A percentile compares a stretch with the other conserved stretches of the same genome.
phyloP scores from a whole-genome alignment of 2,888 invertebrate genomes.

The Orthonychiurus folsomi region DNA sequence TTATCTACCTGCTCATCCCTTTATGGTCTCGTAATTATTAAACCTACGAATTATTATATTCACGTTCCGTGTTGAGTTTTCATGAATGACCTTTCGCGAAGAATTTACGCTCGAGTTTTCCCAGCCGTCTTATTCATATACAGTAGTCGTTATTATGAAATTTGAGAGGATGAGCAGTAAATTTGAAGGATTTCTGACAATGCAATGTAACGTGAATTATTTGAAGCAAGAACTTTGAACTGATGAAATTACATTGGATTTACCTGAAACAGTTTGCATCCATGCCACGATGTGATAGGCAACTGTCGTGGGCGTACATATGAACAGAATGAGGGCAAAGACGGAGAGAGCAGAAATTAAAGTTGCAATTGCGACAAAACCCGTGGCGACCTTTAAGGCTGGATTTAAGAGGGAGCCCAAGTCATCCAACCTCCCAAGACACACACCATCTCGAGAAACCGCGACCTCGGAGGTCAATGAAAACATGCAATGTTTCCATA shows the following conservation, averaged over 20 bases:
- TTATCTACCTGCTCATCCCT: too few species aligned
- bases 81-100: too few species aligned
- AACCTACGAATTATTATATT: too few species aligned
- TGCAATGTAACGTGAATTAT: neutral
- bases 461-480: constrained; percentile 30
- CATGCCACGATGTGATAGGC: constrained; percentile 90
- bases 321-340: constrained; percentile 77
- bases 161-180: too few species aligned
- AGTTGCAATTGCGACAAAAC: constrained; percentile 78
- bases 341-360: constrained; percentile 76
- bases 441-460: constrained; percentile 54
- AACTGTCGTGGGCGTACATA: constrained; percentile 82
- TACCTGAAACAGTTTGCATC: constrained; percentile 92
- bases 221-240: constrained; percentile 2
- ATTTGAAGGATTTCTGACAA: too few species aligned
- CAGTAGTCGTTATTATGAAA: too few species aligned
- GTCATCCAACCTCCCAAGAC: constrained; percentile 73
- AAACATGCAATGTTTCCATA: constrained; percentile 47
- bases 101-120: too few species aligned
- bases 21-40: too few species aligned
- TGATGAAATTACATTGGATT: constrained; percentile 43
- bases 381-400: constrained; percentile 76
- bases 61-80: too few species aligned
- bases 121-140: too few species aligned
- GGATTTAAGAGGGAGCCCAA: constrained; percentile 70